A percentile compares a stretch with the other conserved stretches of the same genome.
Conservation (phyloP, 2,113 vertebrate genomes). For the Herpetotheres cachinnans region DNA sequence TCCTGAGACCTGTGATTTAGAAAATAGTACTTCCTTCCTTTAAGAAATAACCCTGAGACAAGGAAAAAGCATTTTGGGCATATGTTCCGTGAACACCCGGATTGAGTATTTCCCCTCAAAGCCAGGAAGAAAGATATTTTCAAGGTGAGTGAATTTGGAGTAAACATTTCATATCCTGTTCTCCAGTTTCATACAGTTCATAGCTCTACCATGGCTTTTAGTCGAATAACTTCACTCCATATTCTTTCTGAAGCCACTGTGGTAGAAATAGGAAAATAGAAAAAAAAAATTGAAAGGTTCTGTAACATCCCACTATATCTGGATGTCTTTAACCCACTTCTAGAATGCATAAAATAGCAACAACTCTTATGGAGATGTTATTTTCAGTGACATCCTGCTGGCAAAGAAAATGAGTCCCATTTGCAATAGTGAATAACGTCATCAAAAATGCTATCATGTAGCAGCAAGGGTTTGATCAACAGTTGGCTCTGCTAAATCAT, state of each 20-base stretch:
- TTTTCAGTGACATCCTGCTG: neutral
- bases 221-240: neutral
- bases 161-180: neutral
- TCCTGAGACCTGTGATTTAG: neutral
- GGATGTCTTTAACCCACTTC: neutral
- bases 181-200: neutral
- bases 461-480: neutral
- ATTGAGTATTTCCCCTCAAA: neutral
- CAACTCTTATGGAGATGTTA: neutral
- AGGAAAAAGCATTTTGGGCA: neutral
- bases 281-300: neutral
- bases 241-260: neutral
- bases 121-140: neutral
- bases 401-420: neutral
- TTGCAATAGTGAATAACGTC: neutral
- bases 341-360: neutral
- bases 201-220: neutral
- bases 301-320: neutral
- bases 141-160: neutral
- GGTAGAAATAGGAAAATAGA: neutral
- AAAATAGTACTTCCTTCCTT: neutral
- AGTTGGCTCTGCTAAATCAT: neutral
- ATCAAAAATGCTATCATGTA: neutral
- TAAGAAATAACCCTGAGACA: neutral
- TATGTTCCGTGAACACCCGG: neutral